These are phyloP conservation scores for Leucophenga maculata DNA, from an alignment of 2,888 invertebrate species.

Conservation along the genomic window DNA sequence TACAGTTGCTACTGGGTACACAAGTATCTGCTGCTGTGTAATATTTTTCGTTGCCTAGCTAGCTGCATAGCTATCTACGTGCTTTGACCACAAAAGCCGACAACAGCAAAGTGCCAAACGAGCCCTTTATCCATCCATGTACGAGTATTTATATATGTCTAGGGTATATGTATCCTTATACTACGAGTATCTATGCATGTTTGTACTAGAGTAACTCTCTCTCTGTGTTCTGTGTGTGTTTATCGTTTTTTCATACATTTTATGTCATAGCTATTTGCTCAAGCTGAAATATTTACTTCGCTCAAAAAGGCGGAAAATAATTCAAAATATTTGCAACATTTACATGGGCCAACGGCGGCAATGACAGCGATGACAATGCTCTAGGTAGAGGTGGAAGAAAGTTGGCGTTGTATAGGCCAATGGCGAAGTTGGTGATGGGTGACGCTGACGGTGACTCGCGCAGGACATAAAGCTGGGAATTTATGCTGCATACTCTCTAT, in stretches of 20 bases:
- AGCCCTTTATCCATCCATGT: constrained; percentile 23
- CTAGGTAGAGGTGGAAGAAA: constrained; percentile 38
- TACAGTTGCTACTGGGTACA: no score
- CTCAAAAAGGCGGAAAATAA: constrained; percentile 54
- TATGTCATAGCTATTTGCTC: constrained; percentile 30
- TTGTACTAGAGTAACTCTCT: constrained; percentile 26
- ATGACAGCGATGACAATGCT: constrained; percentile 47
- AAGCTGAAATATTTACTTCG: background rate
- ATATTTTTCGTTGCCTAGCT: no score
- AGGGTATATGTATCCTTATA: background rate
- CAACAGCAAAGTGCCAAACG: constrained; percentile 36
- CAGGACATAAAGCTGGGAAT: no score
- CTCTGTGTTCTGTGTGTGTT: constrained; percentile 37
- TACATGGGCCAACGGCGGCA: constrained; percentile 42
- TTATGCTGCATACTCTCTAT: no score
- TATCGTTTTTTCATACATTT: constrained; percentile 5
- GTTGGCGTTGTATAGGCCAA: background rate
- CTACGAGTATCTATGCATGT: background rate
- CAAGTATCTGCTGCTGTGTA: no score
- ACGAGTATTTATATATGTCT: background rate
- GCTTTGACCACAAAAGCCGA: constrained; percentile 30
- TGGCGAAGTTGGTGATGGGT: background rate
- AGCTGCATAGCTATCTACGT: no score
- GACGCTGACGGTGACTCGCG: no score
- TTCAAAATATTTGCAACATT: constrained; percentile 67